Evolutionary conservation across 2,113 vertebrate genomes (phyloP).

Genomic region (Gallinago undulata): DNA sequence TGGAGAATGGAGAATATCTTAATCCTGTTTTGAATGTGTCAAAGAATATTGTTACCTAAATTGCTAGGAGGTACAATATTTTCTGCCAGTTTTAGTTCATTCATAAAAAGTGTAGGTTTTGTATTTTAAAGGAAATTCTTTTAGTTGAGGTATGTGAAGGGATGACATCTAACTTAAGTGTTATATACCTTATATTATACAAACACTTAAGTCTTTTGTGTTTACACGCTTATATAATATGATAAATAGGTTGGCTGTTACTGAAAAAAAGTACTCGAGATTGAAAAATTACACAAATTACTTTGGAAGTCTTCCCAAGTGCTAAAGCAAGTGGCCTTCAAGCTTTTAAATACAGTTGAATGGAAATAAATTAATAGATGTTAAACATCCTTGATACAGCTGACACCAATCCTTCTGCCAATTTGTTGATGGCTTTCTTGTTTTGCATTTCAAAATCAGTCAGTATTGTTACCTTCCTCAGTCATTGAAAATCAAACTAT

Average conservation of each 20-base stretch:
- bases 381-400: background rate
- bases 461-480: background rate
- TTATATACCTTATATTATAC: background rate
- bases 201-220: background rate
- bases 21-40: background rate
- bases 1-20: background rate
- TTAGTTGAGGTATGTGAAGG: background rate
- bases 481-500: background rate
- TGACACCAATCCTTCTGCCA: background rate
- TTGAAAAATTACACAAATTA: background rate
- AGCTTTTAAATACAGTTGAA: background rate
- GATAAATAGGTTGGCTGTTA: background rate
- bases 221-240: background rate
- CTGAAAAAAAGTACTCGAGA: background rate
- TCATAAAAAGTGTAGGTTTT: background rate
- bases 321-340: background rate
- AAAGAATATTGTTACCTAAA: background rate
- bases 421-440: background rate
- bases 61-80: background rate
- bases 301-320: background rate
- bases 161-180: too few species aligned
- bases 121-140: background rate
- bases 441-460: background rate
- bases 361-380: background rate
- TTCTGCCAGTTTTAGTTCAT: background rate